These are phyloP conservation scores for Cheilosia soror DNA, from an alignment of 2,888 invertebrate genomes.

Conservation along the genomic window DNA sequence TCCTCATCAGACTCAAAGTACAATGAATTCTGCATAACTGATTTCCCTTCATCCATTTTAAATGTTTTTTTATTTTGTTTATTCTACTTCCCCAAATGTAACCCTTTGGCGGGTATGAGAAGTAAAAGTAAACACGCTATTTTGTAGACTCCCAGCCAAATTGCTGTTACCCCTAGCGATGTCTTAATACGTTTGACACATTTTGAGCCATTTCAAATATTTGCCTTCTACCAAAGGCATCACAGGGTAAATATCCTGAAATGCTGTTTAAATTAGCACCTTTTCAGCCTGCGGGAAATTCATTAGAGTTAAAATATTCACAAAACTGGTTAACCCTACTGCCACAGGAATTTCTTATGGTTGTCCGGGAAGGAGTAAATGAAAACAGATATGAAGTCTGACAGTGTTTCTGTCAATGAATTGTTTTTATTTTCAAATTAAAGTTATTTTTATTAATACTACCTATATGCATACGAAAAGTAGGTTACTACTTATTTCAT, in stretches of 20 bases:
- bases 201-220: constrained; percentile 29
- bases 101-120: too few relatives aligned
- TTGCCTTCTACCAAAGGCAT: constrained; percentile 26
- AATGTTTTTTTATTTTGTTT: too few relatives aligned
- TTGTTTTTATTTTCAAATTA: constrained; percentile 54
- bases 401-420: constrained; percentile 56
- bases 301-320: constrained; percentile 48
- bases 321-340: constrained; percentile 24
- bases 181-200: not conserved
- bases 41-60: too few relatives aligned
- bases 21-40: too few relatives aligned
- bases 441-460: constrained; percentile 6
- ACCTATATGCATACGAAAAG: not conserved
- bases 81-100: too few relatives aligned
- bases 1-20: too few relatives aligned
- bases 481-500: not conserved
- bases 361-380: constrained; percentile 26
- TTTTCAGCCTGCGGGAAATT: constrained; percentile 44
- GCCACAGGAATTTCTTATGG: constrained; percentile 17
- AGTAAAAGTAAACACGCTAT: not conserved
- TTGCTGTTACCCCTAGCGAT: not conserved
- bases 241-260: constrained; percentile 40
- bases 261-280: constrained; percentile 61
- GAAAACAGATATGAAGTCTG: constrained; percentile 22
- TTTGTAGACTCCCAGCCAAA: not conserved